Conservation (phyloP, 2,797 vertebrate species). For the Arctocebus calabarensis region DNA sequence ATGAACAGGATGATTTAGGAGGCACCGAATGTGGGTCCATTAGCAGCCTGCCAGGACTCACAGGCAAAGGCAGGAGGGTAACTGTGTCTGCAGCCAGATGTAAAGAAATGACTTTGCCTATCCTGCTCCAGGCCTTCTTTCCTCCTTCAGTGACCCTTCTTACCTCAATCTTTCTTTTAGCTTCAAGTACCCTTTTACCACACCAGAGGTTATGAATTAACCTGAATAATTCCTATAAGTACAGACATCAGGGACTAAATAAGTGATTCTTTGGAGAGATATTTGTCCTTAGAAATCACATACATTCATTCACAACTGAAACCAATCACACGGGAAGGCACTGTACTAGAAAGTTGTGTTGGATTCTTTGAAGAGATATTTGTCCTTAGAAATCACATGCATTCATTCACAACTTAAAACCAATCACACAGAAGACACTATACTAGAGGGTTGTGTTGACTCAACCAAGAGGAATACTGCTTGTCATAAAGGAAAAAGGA, state of each 20-base stretch:
- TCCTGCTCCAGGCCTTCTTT: not conserved
- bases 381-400: not conserved
- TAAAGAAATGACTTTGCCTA: not conserved
- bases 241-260: not conserved
- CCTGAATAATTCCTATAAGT: too few species aligned
- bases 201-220: not conserved
- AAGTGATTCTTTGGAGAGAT: not conserved
- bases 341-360: not conserved
- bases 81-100: not conserved
- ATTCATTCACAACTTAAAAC: not conserved
- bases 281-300: not conserved
- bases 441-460: not conserved
- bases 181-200: not conserved
- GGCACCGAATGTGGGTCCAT: not conserved
- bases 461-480: not conserved
- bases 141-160: not conserved
- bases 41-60: not conserved
- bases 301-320: not conserved
- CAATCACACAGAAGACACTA: not conserved
- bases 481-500: not conserved
- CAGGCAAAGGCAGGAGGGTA: not conserved
- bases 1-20: not conserved
- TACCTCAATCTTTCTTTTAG: not conserved
- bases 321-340: not conserved
- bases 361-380: not conserved